Evolutionary conservation across 2,113 vertebrate species (phyloP).

Genomic region (Suricata suricatta): DNA sequence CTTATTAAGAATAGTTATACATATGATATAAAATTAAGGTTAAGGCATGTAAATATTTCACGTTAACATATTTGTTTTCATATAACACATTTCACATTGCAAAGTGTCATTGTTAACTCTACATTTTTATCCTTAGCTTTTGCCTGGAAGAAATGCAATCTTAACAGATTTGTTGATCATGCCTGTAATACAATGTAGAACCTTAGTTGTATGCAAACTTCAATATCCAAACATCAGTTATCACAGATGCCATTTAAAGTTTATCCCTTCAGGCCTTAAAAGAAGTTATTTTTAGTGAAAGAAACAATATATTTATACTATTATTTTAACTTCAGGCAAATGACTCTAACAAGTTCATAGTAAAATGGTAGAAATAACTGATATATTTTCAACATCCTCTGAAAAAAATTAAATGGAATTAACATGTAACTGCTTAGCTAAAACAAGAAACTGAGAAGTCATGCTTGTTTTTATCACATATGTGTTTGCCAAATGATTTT

Average conservation of each 20-base stretch:
- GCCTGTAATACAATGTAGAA: conserved; percentile 28
- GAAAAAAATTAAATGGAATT: neutral
- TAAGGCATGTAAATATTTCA: conserved; percentile 25
- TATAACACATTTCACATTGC: neutral
- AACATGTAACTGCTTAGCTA: neutral
- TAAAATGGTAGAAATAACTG: neutral
- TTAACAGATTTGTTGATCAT: conserved; percentile 39
- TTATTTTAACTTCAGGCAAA: neutral
- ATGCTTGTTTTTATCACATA: neutral
- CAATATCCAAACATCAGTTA: conserved; percentile 5
- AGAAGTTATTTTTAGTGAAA: conserved; percentile 32
- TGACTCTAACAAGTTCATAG: conserved; percentile 31
- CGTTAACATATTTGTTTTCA: neutral
- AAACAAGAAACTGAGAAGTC: neutral
- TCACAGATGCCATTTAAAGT: conserved; percentile 31
- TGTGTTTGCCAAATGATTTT: neutral
- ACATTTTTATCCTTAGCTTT: conserved; percentile 26
- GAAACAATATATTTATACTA: neutral
- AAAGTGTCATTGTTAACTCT: conserved; percentile 14
- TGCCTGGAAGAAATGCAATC: conserved; percentile 37
- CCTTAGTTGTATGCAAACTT: conserved; percentile 32
- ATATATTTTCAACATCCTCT: neutral
- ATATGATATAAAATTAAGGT: conserved; percentile 6
- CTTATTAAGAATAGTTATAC: conserved; percentile 21
- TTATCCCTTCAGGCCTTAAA: neutral